These are phyloP conservation scores for Trichonephila clavipes DNA, from an alignment of 1,140 invertebrate genomes.

Conservation along the genomic window DNA sequence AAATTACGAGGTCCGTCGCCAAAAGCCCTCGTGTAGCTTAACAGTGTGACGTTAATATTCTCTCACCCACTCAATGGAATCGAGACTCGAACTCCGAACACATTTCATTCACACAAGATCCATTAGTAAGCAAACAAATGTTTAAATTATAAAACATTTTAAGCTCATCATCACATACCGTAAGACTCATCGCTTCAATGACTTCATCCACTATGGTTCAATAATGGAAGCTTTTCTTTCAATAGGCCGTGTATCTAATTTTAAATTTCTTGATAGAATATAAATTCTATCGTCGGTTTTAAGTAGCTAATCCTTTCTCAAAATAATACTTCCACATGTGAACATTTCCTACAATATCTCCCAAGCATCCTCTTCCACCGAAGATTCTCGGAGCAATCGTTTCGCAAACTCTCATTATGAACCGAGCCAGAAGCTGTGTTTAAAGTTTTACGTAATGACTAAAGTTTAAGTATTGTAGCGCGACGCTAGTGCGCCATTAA, in stretches of 20 bases:
- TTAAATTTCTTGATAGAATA: conserved; percentile 6
- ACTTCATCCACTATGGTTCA: not conserved
- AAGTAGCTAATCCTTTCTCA: conserved; percentile 2
- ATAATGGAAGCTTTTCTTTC: not conserved
- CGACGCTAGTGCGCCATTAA: conserved; percentile 37
- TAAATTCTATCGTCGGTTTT: not conserved
- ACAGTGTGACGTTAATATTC: no score
- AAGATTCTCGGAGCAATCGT: conserved; percentile 32
- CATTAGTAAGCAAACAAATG: no score
- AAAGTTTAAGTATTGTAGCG: conserved; percentile 57
- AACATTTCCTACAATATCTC: not conserved
- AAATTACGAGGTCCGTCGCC: no score
- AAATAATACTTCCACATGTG: conserved; percentile 9
- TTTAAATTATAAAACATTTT: no score
- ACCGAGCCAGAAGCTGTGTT: conserved; percentile 26
- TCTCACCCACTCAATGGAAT: no score
- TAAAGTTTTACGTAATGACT: conserved; percentile 63
- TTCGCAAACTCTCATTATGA: conserved; percentile 34
- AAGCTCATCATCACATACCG: no score
- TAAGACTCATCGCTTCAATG: not conserved
- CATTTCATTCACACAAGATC: no score
- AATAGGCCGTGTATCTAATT: not conserved
- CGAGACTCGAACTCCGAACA: no score
- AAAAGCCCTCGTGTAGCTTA: no score
- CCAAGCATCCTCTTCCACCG: not conserved